Conservation (phyloP, 1,140 invertebrate species). For the Megathymus violae region DNA sequence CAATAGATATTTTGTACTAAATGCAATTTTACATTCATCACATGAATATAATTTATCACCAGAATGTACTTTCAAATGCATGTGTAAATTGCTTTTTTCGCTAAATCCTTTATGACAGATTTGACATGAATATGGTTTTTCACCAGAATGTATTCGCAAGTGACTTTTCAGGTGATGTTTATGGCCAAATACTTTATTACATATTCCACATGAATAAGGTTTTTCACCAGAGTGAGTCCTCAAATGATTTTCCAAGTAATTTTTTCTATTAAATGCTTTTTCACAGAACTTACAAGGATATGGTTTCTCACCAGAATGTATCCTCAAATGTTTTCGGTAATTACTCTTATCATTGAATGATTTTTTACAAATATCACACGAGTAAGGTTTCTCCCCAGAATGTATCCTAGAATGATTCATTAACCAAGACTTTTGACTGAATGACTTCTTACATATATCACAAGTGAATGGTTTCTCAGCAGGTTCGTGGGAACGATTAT, state of each 20-base stretch:
- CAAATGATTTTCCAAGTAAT: neutral
- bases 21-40: neutral
- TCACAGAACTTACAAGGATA: neutral
- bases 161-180: neutral
- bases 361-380: neutral
- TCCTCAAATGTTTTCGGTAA: neutral
- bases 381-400: neutral
- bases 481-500: neutral
- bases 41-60: neutral
- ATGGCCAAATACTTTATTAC: neutral
- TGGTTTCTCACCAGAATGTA: neutral
- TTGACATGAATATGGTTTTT: constrained; percentile 3
- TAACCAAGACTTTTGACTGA: constrained; percentile 1
- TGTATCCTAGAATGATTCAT: constrained; percentile 1
- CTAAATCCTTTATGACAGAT: neutral
- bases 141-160: neutral
- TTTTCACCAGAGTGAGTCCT: neutral
- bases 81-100: neutral
- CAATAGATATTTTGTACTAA: neutral
- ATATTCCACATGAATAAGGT: neutral
- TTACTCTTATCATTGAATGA: neutral
- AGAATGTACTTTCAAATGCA: neutral
- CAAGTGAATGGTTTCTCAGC: neutral
- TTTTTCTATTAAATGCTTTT: neutral
- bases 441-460: constrained; percentile 2